Base-by-base conservation (phyloP, 2,888 invertebrate genomes). In the Morpho achilles region DNA sequence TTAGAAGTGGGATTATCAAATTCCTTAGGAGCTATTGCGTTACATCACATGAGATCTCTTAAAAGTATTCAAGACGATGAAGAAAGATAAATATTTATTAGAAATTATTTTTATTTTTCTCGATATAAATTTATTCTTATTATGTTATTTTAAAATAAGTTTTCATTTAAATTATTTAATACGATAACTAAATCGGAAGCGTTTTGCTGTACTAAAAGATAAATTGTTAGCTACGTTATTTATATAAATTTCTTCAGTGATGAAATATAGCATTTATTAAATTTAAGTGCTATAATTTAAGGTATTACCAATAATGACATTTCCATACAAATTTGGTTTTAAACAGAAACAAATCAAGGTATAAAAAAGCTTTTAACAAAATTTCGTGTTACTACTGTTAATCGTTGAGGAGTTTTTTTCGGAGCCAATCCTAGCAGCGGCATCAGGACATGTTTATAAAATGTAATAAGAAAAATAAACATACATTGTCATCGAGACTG, bases 1-100 rank as follows among this genome's bases (percentile, higher is more conserved):
- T 72, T 85, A 22, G 75, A 69, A 8, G 62, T 72, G 1, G 71
- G 60, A 1, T 64, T 87, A 59, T 74, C 76, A 1, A 80, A 81
- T 22, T 80, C 78, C 0, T 55, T 82, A 43, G 77, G 80, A 8
- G 56, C 67, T 0, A 73, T 73, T 54, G 65, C 73, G 4, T 57
- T 84, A 56, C 74, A 78, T 67, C 82, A 82, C 56, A 67, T 85
- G 2, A 78, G 89, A 67, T 81, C 87, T 41, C 72, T 90, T 0
- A 86, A 88, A 72, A 84, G 74, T 69, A 77, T 73, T 49, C 71
- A 80, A 8, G 75, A 78, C 58, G 69, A 65, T 43, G 73, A 69
- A 63, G 68, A 64, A 60, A 80, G 76, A 67, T 75, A 67, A 50
- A 48, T 40, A 39, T 44, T 32, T 8, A 50, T 7, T 40, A 7